Evolutionary conservation across 2,113 vertebrate genomes (phyloP), one percentile per base, ranked within the genome.

Genomic region (Paradisaea rubra): DNA sequence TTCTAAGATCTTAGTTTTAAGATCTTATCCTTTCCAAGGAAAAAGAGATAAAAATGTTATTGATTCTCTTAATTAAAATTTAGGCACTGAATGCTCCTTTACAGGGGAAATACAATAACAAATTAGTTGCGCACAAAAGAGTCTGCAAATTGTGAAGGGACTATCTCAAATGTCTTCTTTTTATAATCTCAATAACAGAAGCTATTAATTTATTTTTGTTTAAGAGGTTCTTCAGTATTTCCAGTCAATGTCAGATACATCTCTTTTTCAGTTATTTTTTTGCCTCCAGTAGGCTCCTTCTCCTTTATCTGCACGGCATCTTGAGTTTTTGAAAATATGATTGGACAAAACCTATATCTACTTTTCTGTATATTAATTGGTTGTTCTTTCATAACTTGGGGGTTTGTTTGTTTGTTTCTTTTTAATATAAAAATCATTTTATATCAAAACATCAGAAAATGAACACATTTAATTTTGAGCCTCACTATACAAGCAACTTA

Each of bases 51-150:
- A 84, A 13, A 65, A 9, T 61, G 13, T 23, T 28, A 74, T 82
- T 89, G 87, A 79, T 93, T 94, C 7, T 88, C 7, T 82, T 93
- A 94, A 94, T 97, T 96, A 85, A 94, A 94, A 6, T 84, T 88
- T 86, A 70, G 18, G 23, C 45, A 79, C 37, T 68, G n/a, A 91
- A 81, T 84, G 63, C 7, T 27, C 59, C 60, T 95, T 85, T 90
- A 68, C 21, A 93, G 66, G 28, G 60, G 35, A 88, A 96, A 93
- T 73, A 57, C 21, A 93, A 54, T 81, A 97, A 64, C 41, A 93
- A 72, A 95, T 94, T 3, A 83, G 35, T 56, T 71, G 22, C 27
- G 57, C 74, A 96, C 59, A 94, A 93, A 95, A n/a, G 44, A 96
- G n/a, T 80, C 64, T 18, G 4, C 28, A 89, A 81, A 85, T 78